Base-by-base conservation (phyloP, 2,797 vertebrate genomes). In the Syncerus caffer region DNA sequence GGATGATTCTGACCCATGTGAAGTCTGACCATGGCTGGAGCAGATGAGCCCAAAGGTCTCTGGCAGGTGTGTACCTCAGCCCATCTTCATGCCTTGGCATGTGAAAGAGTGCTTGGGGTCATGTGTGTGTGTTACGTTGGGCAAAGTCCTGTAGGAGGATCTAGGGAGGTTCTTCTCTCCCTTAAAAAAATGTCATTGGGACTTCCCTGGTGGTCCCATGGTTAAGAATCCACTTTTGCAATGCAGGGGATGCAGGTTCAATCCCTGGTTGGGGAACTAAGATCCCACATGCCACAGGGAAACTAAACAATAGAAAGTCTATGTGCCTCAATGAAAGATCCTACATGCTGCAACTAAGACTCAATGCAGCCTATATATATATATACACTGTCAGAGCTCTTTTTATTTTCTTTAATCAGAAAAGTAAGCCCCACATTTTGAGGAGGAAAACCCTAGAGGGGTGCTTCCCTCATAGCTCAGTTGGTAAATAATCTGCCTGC, bases 331-430 rank as follows among this genome's bases (percentile, higher is more conserved):
- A 13, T 3, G 21, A 42, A 42, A 74, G 34, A 14, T 23, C 67
- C 67, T 42, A 25, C 34, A 25, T 42, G 67, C 21, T 74, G 21
- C 19, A 25, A 25, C 67, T 25, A 42, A 42, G 67, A 42, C 34
- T 38, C 34, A 7, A 2, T 42, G 67, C 34, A 42, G 34, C 21
- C 34, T 7, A n/a, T 16, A 64, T 16, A 4, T 31, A 31, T n/a
- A n/a, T 4, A 64, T 16, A 4, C 3, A 60, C 25, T 29, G 45
- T 29, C 45, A 31, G 15, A 29, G 45, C 16, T 79, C 29, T 34
- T 55, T 34, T 83, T 96, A 93, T 93, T 97, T 98, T 97, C 67
- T 97, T 98, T 97, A 97, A 98, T 94, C 96, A 96, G 92, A 97
- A 98, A 98, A 98, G 98, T 86, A 58, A 23, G 96, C 80, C 93